phyloP scores from a whole-genome alignment of 1,140 invertebrate genomes.

The Cydia fagiglandana region DNA sequence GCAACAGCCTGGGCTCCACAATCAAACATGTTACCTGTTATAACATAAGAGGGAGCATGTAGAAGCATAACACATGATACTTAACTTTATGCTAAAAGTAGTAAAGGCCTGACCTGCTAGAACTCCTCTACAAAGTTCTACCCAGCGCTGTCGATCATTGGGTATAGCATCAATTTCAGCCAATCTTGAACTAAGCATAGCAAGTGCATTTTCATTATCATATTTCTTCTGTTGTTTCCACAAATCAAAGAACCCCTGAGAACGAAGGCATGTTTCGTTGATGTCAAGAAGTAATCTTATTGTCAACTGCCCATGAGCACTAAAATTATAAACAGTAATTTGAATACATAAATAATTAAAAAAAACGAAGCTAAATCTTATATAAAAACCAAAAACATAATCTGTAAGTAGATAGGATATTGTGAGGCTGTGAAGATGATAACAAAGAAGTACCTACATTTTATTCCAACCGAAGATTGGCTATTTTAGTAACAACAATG shows the following conservation, averaged over 20 bases:
- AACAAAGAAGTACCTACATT: no score
- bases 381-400: background rate
- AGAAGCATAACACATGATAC: constrained; percentile 24
- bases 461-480: background rate
- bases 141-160: constrained; percentile 79
- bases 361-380: constrained; percentile 7
- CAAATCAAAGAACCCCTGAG: constrained; percentile 95
- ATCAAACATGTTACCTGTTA: constrained; percentile 97
- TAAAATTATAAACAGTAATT: constrained; percentile 73
- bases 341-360: constrained; percentile 40
- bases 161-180: constrained; percentile 80
- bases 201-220: constrained; percentile 81
- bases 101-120: constrained; percentile 77
- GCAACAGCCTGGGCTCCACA: constrained; percentile 96
- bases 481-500: background rate
- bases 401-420: background rate
- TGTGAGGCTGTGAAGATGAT: background rate
- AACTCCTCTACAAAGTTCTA: constrained; percentile 81
- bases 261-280: constrained; percentile 93
- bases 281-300: constrained; percentile 94
- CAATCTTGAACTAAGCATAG: constrained; percentile 77
- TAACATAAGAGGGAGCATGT: constrained; percentile 31
- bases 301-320: constrained; percentile 92
- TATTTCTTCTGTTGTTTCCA: constrained; percentile 87
- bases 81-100: background rate